Base-by-base conservation (phyloP, 30 jellyfish, hydroid and myxozoan genomes). In the Mastigias papua region DNA sequence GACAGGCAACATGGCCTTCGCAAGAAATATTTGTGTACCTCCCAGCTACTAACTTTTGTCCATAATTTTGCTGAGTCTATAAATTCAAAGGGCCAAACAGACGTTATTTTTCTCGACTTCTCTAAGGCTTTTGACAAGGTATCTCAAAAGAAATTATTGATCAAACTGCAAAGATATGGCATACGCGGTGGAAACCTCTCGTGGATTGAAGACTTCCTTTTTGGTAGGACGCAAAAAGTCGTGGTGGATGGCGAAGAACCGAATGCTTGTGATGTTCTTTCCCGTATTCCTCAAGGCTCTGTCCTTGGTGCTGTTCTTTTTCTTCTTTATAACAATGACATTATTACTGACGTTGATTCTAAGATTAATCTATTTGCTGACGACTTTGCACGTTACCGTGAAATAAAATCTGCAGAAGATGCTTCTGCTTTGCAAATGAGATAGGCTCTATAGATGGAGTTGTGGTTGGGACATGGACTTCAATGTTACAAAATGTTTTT, bases 271-370 rank as follows among this genome's bases (percentile, higher is more conserved):
- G 46, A 72, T 70, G 87, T 83, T 71, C 50, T 60, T 19, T 83
- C 93, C 6, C 87, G 87, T 49, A 70, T 83, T 32, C 93, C 93
- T 69, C 93, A 83, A 61, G 93, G 80, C 25, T 83, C 86, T 31
- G 93, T 70, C 58, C 80, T 83, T 33, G 84, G 91, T 48, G 85
- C 85, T 19, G 35, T 65, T 1, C 91, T 67, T 42, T 81, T 81
- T 64, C 77, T 37, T 21, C 13, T 46, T 8, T 81, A 54, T 48
- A 81, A 65, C 25, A 81, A 81, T 67, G 91, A 81, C 76, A 65
- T 65, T 2, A 11, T 49, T 54, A 62, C 91, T 37, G 68, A 79
- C 19, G 80, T 79, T 58, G 69, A 79, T 31, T 79, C 80, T 13
- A 79, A 79, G 32, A 62, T 60, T 6, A 60, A 62, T 62, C 80